Percentiles rank a stretch among this genome's conserved stretches.
These are phyloP conservation scores for Phalacrocorax pelagicus DNA, from an alignment of 2,113 vertebrate genomes.

Conservation along the genomic window DNA sequence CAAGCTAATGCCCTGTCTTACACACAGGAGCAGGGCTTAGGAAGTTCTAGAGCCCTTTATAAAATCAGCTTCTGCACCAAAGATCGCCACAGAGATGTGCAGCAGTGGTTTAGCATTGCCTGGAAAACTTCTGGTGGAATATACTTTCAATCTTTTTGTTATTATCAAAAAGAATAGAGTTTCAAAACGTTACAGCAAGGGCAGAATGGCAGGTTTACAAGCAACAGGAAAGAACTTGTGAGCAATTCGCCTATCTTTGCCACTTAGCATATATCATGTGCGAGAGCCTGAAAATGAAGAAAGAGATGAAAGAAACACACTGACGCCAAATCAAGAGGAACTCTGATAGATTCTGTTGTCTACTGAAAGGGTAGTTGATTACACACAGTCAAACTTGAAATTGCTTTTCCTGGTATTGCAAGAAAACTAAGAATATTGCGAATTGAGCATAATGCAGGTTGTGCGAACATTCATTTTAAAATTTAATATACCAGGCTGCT, in stretches of 20 bases:
- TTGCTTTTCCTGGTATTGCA: background rate
- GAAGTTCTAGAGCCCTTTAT: background rate
- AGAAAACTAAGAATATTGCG: background rate
- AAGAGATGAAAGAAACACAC: background rate
- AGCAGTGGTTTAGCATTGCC: background rate
- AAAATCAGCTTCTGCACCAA: background rate
- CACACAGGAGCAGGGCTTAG: background rate
- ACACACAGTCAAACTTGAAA: background rate
- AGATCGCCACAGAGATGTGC: background rate
- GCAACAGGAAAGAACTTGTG: background rate
- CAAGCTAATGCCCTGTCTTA: background rate
- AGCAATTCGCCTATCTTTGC: background rate
- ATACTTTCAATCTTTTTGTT: background rate
- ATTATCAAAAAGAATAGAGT: background rate
- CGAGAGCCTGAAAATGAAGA: background rate
- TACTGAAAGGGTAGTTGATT: background rate
- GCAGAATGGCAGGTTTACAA: constrained; percentile 14
- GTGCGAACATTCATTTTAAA: background rate
- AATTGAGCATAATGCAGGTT: background rate
- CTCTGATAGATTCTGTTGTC: background rate
- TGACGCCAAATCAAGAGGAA: background rate
- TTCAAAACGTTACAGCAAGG: background rate
- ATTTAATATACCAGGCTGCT: background rate
- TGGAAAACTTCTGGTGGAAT: background rate
- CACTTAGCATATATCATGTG: background rate